Conservation (phyloP, 2,888 invertebrate species). For the Cantharis flavilabris region DNA sequence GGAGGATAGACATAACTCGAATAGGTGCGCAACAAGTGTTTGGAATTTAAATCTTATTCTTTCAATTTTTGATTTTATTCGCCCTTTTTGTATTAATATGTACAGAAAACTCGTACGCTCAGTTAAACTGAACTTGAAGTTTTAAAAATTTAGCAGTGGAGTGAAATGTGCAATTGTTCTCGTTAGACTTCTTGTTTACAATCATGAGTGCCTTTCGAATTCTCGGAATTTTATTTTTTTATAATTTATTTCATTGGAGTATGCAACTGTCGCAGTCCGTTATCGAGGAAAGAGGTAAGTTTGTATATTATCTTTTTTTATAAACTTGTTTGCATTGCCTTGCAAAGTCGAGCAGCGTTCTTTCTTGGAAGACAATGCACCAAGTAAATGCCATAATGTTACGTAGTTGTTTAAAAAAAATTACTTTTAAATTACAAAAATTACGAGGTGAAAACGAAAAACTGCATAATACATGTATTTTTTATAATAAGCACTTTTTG, state of each 20-base stretch:
- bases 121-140: background rate
- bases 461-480: no score
- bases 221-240: slow-evolving; percentile 4
- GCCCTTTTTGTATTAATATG: background rate
- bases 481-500: background rate
- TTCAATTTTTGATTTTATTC: background rate
- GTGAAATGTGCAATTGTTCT: slow-evolving; percentile 20
- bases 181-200: slow-evolving; percentile 1
- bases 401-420: background rate
- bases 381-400: background rate
- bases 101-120: background rate
- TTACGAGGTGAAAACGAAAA: background rate
- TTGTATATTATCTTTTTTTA: background rate
- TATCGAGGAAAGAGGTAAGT: slow-evolving; percentile 47
- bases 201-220: background rate
- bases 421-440: background rate
- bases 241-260: background rate
- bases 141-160: background rate
- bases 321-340: background rate
- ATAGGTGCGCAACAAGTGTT: slow-evolving; percentile 26
- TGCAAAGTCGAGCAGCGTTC: background rate
- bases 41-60: slow-evolving; percentile 2
- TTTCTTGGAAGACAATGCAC: background rate
- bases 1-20: slow-evolving; percentile 12
- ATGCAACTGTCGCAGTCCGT: slow-evolving; percentile 2